Conservation (phyloP, 1,140 invertebrate species). For the Drosophila bipectinata region DNA sequence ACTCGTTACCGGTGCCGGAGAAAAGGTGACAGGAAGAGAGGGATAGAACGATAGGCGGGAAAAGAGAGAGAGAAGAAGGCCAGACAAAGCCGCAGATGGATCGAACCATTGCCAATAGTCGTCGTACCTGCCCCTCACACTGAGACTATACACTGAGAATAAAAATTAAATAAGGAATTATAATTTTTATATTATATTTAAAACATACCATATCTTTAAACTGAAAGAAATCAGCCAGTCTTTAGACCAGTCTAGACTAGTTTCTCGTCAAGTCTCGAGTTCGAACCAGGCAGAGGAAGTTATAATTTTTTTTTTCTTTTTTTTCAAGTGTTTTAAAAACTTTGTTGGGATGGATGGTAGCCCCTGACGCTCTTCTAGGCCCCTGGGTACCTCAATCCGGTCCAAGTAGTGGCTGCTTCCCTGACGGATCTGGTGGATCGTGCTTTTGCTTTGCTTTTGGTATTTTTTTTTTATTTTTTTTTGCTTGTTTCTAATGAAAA, state of each 20-base stretch:
- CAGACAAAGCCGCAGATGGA: slow-evolving; percentile 55
- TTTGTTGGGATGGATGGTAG: slow-evolving; percentile 27
- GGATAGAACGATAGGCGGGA: slow-evolving; percentile 1
- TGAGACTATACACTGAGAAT: background rate
- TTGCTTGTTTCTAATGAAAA: slow-evolving; percentile 79
- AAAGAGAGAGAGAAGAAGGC: slow-evolving; percentile 12
- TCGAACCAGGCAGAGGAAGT: too few relatives aligned
- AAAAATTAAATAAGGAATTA: too few relatives aligned
- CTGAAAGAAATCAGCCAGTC: too few relatives aligned
- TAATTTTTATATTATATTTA: background rate
- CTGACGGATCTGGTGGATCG: slow-evolving; percentile 32
- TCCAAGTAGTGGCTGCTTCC: slow-evolving; percentile 31
- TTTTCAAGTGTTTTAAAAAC: slow-evolving; percentile 7
- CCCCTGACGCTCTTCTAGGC: slow-evolving; percentile 8
- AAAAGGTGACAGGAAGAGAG: slow-evolving; percentile 3
- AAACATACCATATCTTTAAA: too few relatives aligned
- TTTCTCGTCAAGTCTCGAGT: too few relatives aligned
- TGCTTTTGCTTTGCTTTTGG: slow-evolving; percentile 31
- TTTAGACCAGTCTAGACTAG: too few relatives aligned
- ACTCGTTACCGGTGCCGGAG: slow-evolving; percentile 59
- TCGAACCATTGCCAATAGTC: slow-evolving; percentile 52
- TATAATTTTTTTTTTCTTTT: background rate
- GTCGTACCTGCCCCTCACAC: slow-evolving; percentile 17
- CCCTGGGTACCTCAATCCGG: slow-evolving; percentile 46
- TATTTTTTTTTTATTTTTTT: slow-evolving; percentile 12